Conservation (phyloP, 2,888 invertebrate genomes). For the Ditylenchus weischeri region DNA sequence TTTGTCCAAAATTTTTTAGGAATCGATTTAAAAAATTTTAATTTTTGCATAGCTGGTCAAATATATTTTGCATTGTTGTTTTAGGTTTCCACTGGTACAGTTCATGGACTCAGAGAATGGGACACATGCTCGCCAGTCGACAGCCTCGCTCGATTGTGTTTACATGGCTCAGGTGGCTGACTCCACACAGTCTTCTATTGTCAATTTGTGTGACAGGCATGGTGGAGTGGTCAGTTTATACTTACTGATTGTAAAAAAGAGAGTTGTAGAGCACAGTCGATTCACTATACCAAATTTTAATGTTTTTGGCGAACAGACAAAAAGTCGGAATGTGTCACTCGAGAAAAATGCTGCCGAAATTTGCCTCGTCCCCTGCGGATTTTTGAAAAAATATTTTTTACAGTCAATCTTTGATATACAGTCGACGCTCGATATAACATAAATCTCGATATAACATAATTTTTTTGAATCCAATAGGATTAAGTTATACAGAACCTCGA, state of each 20-base stretch:
- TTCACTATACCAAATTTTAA: no score
- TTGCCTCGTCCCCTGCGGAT: no score
- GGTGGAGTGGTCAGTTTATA: slow-evolving; percentile 46
- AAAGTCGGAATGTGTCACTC: no score
- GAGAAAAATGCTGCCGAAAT: no score
- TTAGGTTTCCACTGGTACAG: slow-evolving; percentile 42
- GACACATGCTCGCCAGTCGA: slow-evolving; percentile 38
- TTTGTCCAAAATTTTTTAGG: neutral
- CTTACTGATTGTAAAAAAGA: neutral
- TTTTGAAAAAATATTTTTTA: no score
- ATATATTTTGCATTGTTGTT: neutral
- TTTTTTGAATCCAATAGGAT: no score
- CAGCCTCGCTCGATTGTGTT: slow-evolving; percentile 44
- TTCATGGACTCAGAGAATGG: slow-evolving; percentile 46
- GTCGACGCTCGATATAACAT: no score
- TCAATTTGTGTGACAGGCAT: slow-evolving; percentile 52
- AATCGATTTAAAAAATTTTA: neutral
- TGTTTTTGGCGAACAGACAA: no score
- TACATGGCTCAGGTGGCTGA: slow-evolving; percentile 47
- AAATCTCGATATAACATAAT: no score
- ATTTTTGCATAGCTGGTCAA: neutral
- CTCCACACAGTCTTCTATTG: slow-evolving; percentile 43
- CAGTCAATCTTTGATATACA: no score
- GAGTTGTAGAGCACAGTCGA: no score
- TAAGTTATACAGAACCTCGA: no score